A percentile compares a stretch with the other conserved stretches of the same genome.
phyloP scores from a whole-genome alignment of 2,888 invertebrate genomes.

The Lasius fuliginosus region DNA sequence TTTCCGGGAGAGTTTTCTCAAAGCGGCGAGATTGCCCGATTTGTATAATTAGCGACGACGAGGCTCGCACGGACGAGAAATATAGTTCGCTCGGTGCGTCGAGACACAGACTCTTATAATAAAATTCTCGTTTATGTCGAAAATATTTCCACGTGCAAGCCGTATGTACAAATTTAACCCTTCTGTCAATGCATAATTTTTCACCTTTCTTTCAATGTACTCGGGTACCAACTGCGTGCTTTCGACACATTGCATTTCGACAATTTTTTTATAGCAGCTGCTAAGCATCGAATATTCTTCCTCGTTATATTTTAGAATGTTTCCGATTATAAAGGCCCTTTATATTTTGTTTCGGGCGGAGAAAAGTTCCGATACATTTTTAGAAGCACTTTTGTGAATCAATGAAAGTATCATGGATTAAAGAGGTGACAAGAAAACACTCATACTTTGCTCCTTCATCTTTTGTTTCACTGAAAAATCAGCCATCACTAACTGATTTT shows the following conservation, averaged over 20 bases:
- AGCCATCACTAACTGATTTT: background rate
- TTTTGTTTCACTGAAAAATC: background rate
- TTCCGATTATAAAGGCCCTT: too few species aligned
- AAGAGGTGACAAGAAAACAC: background rate
- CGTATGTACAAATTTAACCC: background rate
- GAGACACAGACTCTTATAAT: background rate
- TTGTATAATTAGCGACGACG: conserved; percentile 41
- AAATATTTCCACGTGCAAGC: background rate
- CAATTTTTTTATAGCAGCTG: too few species aligned
- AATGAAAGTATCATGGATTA: background rate
- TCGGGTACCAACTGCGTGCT: too few species aligned
- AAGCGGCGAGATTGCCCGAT: conserved; percentile 25
- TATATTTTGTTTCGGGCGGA: too few species aligned
- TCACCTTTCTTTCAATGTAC: too few species aligned
- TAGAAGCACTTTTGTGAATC: background rate
- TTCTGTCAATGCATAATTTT: too few species aligned
- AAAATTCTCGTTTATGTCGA: conserved; percentile 8
- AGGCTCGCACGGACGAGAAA: background rate
- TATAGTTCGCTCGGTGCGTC: background rate
- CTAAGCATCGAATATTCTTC: too few species aligned
- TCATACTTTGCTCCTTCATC: too few species aligned
- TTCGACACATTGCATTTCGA: too few species aligned
- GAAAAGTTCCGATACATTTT: too few species aligned
- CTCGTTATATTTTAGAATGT: too few species aligned
- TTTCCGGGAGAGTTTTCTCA: conserved; percentile 6